phyloP scores from a whole-genome alignment of 2,113 vertebrate genomes.

The Piliocolobus tephrosceles region DNA sequence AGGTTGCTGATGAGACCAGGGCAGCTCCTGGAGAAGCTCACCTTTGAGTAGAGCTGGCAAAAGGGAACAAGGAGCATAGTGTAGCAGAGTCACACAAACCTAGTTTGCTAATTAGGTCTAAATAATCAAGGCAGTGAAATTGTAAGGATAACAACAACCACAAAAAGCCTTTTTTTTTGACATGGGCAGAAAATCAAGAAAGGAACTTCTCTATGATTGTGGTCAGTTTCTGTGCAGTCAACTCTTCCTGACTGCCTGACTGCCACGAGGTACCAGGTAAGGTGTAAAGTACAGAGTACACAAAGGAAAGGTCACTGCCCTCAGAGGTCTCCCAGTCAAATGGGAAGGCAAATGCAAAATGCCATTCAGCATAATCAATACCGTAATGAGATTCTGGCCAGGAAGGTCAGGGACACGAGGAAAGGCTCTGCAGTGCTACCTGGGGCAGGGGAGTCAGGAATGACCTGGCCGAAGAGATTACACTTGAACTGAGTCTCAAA shows the following conservation, averaged over 20 bases:
- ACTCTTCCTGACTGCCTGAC: background rate
- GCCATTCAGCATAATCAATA: background rate
- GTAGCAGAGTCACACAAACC: background rate
- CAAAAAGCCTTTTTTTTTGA: constrained; percentile 26
- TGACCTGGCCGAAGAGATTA: background rate
- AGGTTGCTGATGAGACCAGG: background rate
- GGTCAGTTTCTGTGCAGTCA: background rate
- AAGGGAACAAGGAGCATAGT: background rate
- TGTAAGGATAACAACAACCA: background rate
- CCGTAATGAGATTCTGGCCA: constrained; percentile 4
- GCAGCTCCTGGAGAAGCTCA: background rate
- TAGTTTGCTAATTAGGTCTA: constrained; percentile 2
- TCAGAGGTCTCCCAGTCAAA: constrained; percentile 33
- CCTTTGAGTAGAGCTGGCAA: background rate
- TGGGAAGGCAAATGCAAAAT: constrained; percentile 31
- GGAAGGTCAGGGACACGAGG: background rate
- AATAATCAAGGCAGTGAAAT: constrained; percentile 8
- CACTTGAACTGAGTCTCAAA: background rate
- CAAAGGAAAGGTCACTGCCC: constrained; percentile 48
- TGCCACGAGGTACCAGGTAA: constrained; percentile 1
- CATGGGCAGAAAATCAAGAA: constrained; percentile 24
- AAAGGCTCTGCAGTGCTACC: background rate
- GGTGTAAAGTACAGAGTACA: constrained; percentile 39
- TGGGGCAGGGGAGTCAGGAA: background rate
- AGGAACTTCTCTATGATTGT: background rate